Base-by-base conservation (phyloP, 2,888 invertebrate species). In the Orchestes rusci region DNA sequence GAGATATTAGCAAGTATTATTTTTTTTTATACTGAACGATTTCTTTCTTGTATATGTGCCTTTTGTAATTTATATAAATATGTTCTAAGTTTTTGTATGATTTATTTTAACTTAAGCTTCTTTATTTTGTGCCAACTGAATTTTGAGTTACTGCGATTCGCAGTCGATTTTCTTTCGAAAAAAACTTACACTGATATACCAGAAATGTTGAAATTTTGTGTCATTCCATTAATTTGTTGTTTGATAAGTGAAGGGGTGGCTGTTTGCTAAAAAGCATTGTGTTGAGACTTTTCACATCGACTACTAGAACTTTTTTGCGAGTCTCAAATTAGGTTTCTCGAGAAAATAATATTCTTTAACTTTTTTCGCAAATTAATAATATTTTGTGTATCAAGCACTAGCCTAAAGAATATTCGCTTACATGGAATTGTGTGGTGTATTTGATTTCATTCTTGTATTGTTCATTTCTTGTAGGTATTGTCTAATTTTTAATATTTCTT, bases 151-250 rank as follows among this genome's bases (percentile, higher is more conserved):
- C 23, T 5, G 10, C 10, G 23, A 10, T 23, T 10, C 23, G 5
- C 10, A 23, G 10, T 7, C 23, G 23, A 5, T 7, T 7, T 7
- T 23, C 23, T 23, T 5, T 23, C 5, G 10, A 23, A 23, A 23
- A 23, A 23, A 23, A 23, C 23, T 10, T 10, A 7, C n/a, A n/a
- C 5, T 7, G 23, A 23, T 7, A 23, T 7, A 23, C 10, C 10
- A 23, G 23, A 23, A 23, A 23, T 7, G 23, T 7, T 7, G 10
- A 23, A 7, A 7, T 7, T 5, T 66, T 63, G 62, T 67, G 66
- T 67, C 66, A 67, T 68, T 68, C 68, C 68, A 66, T 57, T 23
- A 7, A 41, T 32, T 41, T 31, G 12, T 59, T 63, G 58, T 64
- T 61, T 60, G 5, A 23, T 5, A 23, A 7, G 10, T 10, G 7